Percentiles rank a stretch among this genome's conserved stretches.
phyloP scores from a whole-genome alignment of 2,888 invertebrate genomes.

The Mimas tiliae region DNA sequence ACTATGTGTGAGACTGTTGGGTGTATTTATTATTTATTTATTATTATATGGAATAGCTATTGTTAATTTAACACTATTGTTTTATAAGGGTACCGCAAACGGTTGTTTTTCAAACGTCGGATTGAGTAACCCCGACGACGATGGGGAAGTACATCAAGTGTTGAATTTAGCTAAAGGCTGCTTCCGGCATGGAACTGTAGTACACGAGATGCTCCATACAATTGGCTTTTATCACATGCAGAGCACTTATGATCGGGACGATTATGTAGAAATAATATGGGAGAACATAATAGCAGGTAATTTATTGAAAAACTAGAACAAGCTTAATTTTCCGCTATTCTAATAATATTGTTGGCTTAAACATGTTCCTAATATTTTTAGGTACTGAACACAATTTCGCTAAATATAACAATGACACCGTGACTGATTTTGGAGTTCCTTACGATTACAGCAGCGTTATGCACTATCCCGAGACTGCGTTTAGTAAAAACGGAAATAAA shows the following conservation, averaged over 20 bases:
- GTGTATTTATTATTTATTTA: too few relatives aligned
- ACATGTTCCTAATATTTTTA: conserved; percentile 42
- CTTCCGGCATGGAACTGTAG: conserved; percentile 86
- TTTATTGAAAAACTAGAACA: not conserved
- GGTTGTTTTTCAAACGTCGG: conserved; percentile 81
- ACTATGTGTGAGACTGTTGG: too few relatives aligned
- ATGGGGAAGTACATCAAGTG: conserved; percentile 65
- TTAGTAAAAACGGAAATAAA: conserved; percentile 87
- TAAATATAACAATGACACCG: conserved; percentile 86
- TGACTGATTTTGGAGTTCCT: conserved; percentile 87
- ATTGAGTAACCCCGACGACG: conserved; percentile 50
- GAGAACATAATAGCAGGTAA: conserved; percentile 87
- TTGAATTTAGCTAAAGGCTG: conserved; percentile 84
- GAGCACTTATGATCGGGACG: conserved; percentile 90
- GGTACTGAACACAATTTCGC: conserved; percentile 86
- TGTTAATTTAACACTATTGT: not conserved
- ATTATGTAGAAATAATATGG: conserved; percentile 89
- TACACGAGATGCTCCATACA: conserved; percentile 92
- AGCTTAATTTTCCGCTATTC: not conserved
- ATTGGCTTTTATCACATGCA: conserved; percentile 94
- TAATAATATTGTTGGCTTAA: not conserved
- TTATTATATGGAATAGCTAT: not conserved
- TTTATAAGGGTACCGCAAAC: conserved; percentile 89
- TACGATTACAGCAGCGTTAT: conserved; percentile 90
- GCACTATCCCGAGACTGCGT: conserved; percentile 89